These are phyloP conservation scores for Melanotaenia trifasciata DNA, from an alignment of 2,797 vertebrate species.

Conservation along the genomic window DNA sequence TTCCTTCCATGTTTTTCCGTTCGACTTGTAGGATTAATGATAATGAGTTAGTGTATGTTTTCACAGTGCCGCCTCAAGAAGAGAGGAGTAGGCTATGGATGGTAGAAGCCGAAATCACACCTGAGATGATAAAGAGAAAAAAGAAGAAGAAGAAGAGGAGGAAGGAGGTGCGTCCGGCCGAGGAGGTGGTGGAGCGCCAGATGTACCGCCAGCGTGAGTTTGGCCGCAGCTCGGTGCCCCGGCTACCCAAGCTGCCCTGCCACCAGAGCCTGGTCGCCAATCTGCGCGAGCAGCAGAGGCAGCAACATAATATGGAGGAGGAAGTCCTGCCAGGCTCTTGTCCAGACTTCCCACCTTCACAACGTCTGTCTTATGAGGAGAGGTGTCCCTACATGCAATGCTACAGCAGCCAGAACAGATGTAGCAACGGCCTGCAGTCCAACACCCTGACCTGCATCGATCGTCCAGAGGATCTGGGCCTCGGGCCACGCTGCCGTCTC, in stretches of 20 bases:
- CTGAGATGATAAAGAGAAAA: constrained; percentile 92
- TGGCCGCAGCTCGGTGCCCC: constrained; percentile 85
- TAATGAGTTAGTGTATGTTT: not conserved
- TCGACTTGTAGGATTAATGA: not conserved
- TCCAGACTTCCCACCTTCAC: constrained; percentile 71
- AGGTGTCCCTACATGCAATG: constrained; percentile 54
- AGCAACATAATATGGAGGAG: constrained; percentile 73
- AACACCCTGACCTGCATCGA: constrained; percentile 81
- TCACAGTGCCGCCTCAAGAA: constrained; percentile 89
- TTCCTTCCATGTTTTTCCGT: not conserved
- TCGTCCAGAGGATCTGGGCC: constrained; percentile 68
- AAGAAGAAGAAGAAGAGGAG: constrained; percentile 89
- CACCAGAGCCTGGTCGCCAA: constrained; percentile 88
- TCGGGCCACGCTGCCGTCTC: constrained; percentile 45
- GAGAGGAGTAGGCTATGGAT: constrained; percentile 91
- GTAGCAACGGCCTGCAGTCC: constrained; percentile 72
- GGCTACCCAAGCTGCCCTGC: constrained; percentile 89
- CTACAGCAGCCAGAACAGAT: constrained; percentile 54
- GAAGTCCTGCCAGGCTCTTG: constrained; percentile 84
- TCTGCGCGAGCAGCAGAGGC: constrained; percentile 69
- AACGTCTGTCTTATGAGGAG: constrained; percentile 67
- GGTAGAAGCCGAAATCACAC: constrained; percentile 91
- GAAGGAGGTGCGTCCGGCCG: constrained; percentile 84
- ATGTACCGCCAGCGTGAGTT: constrained; percentile 53
- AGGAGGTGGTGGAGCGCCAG: constrained; percentile 60